Evolutionary conservation across 2,888 invertebrate species (phyloP).

Genomic region (Serrognathus titanus): DNA sequence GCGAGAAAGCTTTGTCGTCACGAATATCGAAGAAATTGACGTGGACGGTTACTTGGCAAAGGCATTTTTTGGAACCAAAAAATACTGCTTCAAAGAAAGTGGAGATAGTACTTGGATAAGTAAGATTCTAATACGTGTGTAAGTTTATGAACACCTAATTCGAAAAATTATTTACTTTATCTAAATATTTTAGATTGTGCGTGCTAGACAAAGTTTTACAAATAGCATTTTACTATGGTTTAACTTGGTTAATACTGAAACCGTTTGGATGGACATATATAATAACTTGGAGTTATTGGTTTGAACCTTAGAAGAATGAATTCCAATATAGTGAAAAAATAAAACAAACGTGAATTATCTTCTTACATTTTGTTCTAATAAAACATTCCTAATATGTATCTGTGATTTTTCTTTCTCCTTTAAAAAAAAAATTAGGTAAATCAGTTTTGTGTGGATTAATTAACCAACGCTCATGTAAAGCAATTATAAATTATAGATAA

Average conservation of each 20-base stretch:
- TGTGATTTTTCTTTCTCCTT: too few species aligned
- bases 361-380: too few species aligned
- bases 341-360: not conserved
- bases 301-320: not conserved
- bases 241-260: not conserved
- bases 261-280: not conserved
- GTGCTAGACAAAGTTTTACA: not conserved
- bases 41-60: not conserved
- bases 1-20: not conserved
- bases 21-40: not conserved
- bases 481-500: too few species aligned
- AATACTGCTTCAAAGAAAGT: constrained; percentile 6
- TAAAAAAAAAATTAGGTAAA: too few species aligned
- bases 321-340: not conserved
- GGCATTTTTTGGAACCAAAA: not conserved
- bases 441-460: too few species aligned
- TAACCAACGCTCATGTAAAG: too few species aligned
- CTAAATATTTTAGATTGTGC: not conserved
- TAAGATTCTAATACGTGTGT: constrained; percentile 3
- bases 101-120: not conserved
- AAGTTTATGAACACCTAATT: not conserved
- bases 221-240: not conserved
- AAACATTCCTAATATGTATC: too few species aligned
- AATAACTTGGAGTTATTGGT: not conserved
- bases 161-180: not conserved